Evolutionary conservation across 2,113 vertebrate species (phyloP).

Genomic region (Petromus typicus): DNA sequence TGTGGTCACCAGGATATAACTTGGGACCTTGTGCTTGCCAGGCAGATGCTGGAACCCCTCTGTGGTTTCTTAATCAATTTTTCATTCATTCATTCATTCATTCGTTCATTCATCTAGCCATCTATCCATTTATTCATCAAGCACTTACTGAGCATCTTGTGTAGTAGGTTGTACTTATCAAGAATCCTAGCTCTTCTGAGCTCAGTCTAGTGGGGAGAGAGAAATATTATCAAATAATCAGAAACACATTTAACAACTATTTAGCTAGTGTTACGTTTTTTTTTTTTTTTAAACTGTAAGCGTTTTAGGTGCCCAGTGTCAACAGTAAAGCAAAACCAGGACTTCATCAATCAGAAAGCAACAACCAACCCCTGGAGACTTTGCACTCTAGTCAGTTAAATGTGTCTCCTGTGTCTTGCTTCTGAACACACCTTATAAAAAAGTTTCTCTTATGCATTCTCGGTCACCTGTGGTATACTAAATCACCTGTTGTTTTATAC

Average conservation of each 20-base stretch:
- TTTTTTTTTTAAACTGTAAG: not conserved
- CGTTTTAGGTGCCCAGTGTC: not conserved
- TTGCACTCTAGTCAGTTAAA: not conserved
- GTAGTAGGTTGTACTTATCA: not conserved
- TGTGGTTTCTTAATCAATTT: not conserved
- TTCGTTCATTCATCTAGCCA: not conserved
- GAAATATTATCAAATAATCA: not conserved
- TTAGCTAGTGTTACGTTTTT: not conserved
- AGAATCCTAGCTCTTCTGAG: not conserved
- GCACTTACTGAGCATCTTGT: not conserved
- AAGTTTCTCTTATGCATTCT: not conserved
- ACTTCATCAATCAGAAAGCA: not conserved
- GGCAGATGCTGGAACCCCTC: not conserved
- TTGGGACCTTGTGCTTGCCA: too few species aligned
- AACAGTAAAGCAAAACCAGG: not conserved
- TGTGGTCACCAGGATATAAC: too few species aligned
- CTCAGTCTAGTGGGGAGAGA: not conserved
- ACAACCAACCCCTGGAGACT: not conserved
- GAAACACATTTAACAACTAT: not conserved
- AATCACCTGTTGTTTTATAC: too few species aligned
- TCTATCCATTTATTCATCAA: not conserved
- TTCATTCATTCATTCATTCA: not conserved
- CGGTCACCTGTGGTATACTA: not conserved
- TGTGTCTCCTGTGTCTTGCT: not conserved
- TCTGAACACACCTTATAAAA: not conserved